Evolutionary conservation across 2,888 invertebrate genomes (phyloP).

Genomic region (Clusia tigrina): DNA sequence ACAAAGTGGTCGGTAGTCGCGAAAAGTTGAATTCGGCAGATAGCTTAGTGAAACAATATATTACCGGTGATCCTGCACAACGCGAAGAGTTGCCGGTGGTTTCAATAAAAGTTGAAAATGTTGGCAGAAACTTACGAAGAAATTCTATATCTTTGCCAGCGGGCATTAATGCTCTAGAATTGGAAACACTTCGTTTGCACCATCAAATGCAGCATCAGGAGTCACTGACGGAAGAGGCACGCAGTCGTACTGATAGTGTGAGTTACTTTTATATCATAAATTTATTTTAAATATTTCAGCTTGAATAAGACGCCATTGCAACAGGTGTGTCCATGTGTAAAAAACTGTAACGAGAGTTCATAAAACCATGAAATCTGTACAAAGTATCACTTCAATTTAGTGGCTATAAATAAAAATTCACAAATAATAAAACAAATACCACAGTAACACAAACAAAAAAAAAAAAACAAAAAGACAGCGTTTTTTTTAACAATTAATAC

Average conservation of each 20-base stretch:
- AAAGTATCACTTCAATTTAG: not conserved
- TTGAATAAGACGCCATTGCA: no score
- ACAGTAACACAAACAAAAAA: not conserved
- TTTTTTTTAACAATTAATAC: not conserved
- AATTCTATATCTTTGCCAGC: conserved; percentile 80
- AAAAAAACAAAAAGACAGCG: not conserved
- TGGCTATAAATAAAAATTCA: not conserved
- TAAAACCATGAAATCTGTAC: not conserved
- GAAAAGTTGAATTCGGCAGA: not conserved
- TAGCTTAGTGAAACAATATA: not conserved
- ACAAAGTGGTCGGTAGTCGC: conserved; percentile 21
- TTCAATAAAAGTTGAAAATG: conserved; percentile 30
- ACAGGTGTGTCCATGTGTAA: no score
- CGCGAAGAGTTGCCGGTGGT: not conserved
- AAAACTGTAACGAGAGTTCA: not conserved
- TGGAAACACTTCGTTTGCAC: conserved; percentile 68
- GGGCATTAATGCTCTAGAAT: conserved; percentile 72
- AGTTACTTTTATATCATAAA: conserved; percentile 34
- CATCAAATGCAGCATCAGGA: conserved; percentile 56
- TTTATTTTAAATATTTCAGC: not conserved
- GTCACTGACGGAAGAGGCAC: conserved; percentile 50
- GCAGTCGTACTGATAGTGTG: conserved; percentile 48
- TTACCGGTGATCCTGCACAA: not conserved
- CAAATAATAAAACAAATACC: not conserved
- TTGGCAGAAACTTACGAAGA: conserved; percentile 65